Evolutionary conservation across 2,797 vertebrate genomes (phyloP), one percentile per base, ranked within the genome.

Genomic region (Erethizon dorsatum): DNA sequence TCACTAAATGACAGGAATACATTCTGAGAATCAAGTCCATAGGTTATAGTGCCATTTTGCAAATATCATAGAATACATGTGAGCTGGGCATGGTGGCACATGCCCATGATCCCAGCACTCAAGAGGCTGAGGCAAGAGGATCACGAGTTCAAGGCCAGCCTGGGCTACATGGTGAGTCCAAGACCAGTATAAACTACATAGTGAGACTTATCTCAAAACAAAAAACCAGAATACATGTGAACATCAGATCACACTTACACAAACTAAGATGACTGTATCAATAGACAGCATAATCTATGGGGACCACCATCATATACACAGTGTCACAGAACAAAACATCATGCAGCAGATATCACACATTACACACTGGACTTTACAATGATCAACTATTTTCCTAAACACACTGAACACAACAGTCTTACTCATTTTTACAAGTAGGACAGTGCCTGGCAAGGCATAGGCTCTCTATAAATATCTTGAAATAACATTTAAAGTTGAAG

Each of bases 381-480:
- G 31, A 61, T 41, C 61, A 84, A 24, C 9, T 80, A 18, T 50
- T 63, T 78, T 93, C 80, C 82, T 90, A 93, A 47, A 0, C 47
- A 75, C 8, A 54, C 10, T 94, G 4, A 94, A 26, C 82, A 91
- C 0, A 96, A 37, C 14, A 77, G 26, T 54, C 59, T 96, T 84
- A 96, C 5, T 80, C n/a, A 78, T 82, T 73, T 78, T 94, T 90
- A 78, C 93, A 90, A 96, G 93, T 91, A 97, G 92, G 69, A 98
- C 84, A 97, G 94, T 96, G 75, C 85, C 97, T 96, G 96, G 95
- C 92, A 97, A 96, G 86, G 89, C 8, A 24, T 45, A 88, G 90
- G 95, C 95, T 96, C 95, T 86, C 88, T 91, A 85, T n/a, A 92
- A 95, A 83, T 86, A 95, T 78, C 80, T 78, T 75, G 28, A 84